Conservation (phyloP, 2,113 vertebrate genomes). For the Hypanus sabinus region DNA sequence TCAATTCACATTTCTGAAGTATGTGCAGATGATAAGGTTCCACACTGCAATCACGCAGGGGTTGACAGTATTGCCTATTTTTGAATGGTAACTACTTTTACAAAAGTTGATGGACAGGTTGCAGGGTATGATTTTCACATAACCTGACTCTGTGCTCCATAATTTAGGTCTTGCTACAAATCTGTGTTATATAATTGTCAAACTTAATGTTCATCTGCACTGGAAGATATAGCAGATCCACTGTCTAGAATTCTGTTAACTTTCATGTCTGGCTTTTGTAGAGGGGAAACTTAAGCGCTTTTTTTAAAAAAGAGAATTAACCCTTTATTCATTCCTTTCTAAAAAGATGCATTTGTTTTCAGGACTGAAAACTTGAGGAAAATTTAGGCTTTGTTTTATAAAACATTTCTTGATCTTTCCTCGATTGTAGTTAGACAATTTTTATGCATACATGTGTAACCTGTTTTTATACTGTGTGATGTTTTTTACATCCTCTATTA, state of each 20-base stretch:
- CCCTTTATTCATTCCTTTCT: neutral
- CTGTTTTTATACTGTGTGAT: neutral
- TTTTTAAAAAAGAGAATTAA: neutral
- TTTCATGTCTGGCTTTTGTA: constrained; percentile 16
- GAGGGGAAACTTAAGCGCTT: neutral
- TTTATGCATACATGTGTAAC: too few species aligned
- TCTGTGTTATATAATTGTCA: neutral
- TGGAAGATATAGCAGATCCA: neutral
- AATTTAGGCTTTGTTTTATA: neutral
- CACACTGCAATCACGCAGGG: too few species aligned
- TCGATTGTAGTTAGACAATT: too few species aligned
- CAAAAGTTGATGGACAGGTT: neutral
- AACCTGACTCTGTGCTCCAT: neutral
- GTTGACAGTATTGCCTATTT: neutral
- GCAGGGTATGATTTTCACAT: neutral
- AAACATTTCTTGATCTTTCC: neutral
- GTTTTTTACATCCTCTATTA: too few species aligned
- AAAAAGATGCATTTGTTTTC: neutral
- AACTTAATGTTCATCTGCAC: neutral
- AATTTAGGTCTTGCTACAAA: neutral
- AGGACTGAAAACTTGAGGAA: neutral
- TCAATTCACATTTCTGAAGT: too few species aligned
- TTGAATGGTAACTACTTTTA: neutral
- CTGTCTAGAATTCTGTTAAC: neutral
- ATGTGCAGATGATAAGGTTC: too few species aligned